Evolutionary conservation across 2,797 vertebrate genomes (phyloP), one percentile per base, ranked within the genome.

Genomic region (Myioborus miniatus): DNA sequence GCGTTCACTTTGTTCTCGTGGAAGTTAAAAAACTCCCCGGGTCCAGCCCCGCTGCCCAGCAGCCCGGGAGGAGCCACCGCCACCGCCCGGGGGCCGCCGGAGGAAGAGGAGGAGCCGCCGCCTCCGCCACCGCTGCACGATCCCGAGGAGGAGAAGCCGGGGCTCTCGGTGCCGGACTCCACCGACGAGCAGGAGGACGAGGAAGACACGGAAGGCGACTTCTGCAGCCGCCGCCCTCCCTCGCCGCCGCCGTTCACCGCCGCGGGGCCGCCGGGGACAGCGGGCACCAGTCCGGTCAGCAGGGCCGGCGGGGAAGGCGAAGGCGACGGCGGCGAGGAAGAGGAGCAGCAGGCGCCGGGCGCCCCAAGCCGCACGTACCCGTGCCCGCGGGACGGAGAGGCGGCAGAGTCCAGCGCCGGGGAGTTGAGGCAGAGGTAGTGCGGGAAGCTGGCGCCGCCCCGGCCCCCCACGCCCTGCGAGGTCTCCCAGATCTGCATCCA

Each of bases 401-500:
- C 60, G 82, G 93, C 95, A 63, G 92, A 85, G 96, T 95, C 96
- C 96, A 83, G 89, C 34, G 94, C 94, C 55, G 97, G 93, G 39
- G 94, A 97, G 93, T 97, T 98, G 83, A 98, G 98, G 96, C 98
- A 98, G 93, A 98, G 97, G 93, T 96, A 97, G 90, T 97, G 94
- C 77, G 98, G 98, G 94, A 98, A 98, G 96, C 95, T 95, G 95
- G 98, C 98, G 83, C 97, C 96, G 78, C 94, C 95, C 77, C 95
- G 93, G 94, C 93, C 91, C 83, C 98, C 98, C 96, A 98, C 98
- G 98, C 98, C 99, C 98, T 99, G 99, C 98, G 99, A 99, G 96
- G 98, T 99, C 98, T 99, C 99, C 99, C 99, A 99, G 98, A 99
- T 99, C 95, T 99, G 98, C 99, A 99, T 99, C 99, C 99, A 99